phyloP scores from a whole-genome alignment of 2,797 vertebrate genomes.

The Falco berigora region DNA sequence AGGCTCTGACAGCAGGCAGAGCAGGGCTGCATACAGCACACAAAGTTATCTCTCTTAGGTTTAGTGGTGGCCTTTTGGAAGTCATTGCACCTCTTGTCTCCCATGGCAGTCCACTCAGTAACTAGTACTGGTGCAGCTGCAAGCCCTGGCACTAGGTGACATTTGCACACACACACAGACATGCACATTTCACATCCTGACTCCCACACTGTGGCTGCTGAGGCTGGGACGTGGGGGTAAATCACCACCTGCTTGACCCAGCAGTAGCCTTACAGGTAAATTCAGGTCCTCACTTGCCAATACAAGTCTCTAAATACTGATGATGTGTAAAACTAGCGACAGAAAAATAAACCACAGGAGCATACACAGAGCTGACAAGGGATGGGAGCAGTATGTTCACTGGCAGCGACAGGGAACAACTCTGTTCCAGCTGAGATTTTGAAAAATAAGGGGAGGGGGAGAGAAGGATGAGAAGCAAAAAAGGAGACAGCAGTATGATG shows the following conservation, averaged over 20 bases:
- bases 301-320: not conserved
- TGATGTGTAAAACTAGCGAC: not conserved
- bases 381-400: not conserved
- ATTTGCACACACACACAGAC: too few species aligned
- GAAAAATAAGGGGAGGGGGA: not conserved
- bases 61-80: not conserved
- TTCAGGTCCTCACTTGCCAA: not conserved
- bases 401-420: not conserved
- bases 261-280: not conserved
- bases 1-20: not conserved
- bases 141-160: not conserved
- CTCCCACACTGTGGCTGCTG: not conserved
- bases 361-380: rapidly evolving
- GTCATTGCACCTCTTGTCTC: not conserved
- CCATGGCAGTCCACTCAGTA: not conserved
- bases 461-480: not conserved
- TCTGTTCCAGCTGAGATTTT: not conserved
- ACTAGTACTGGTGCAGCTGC: not conserved
- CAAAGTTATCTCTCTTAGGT: rapidly evolving
- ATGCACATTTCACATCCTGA: not conserved
- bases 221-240: not conserved
- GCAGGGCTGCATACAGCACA: not conserved
- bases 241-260: not conserved
- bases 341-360: not conserved
- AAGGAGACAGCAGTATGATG: not conserved